Conservation (phyloP, 2,113 vertebrate species). For the Macroglossus sobrinus region DNA sequence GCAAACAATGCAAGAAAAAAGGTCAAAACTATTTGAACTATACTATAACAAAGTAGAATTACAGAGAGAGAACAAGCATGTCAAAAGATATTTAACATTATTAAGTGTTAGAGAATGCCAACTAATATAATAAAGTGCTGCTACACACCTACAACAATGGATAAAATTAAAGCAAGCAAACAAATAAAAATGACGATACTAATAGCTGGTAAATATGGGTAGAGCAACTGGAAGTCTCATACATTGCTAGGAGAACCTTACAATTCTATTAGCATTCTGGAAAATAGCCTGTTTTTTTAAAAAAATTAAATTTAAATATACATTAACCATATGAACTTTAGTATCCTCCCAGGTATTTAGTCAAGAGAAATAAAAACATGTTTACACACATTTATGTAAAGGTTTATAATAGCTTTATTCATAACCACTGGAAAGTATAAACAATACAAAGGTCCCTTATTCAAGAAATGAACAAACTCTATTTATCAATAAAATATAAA, state of each 20-base stretch:
- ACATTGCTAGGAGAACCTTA: neutral
- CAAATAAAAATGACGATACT: neutral
- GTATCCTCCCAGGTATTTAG: neutral
- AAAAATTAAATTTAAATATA: neutral
- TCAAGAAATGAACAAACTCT: neutral
- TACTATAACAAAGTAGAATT: neutral
- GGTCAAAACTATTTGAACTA: neutral
- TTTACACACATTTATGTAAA: neutral
- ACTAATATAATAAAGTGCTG: neutral
- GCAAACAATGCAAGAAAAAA: neutral
- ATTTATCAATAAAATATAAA: neutral
- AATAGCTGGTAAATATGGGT: too few relatives aligned
- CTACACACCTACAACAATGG: neutral
- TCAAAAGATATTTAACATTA: neutral
- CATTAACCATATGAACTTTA: neutral
- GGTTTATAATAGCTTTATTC: neutral
- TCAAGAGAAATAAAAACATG: neutral
- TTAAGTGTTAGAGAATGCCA: neutral
- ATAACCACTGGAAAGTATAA: neutral
- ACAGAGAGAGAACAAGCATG: neutral
- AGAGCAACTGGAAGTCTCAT: neutral
- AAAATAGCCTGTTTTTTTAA: neutral
- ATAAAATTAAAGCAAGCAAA: neutral
- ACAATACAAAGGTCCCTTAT: neutral
- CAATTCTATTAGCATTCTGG: neutral